These are phyloP conservation scores for Drosophila chauvacae DNA, from an alignment of 1,140 invertebrate species.

Conservation along the genomic window DNA sequence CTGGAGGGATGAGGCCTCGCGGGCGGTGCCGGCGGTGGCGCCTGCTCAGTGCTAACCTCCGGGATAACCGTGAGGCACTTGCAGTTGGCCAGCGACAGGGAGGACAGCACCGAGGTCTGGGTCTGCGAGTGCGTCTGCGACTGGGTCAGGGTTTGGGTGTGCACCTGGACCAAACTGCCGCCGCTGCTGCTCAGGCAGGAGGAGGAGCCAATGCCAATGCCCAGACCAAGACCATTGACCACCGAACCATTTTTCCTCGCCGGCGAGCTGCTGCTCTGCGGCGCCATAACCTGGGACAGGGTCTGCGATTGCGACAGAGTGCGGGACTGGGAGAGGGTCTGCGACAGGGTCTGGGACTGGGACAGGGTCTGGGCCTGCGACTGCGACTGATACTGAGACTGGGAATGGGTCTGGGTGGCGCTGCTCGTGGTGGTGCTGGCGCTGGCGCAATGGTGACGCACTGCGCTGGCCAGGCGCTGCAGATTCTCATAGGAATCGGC, in stretches of 20 bases:
- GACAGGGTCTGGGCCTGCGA: slow-evolving; percentile 2
- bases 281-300: slow-evolving; percentile 18
- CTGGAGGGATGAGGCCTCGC: slow-evolving; percentile 23
- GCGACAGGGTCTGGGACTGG: slow-evolving; percentile 15
- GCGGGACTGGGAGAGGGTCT: slow-evolving; percentile 9
- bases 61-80: slow-evolving; percentile 82
- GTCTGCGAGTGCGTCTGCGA: slow-evolving; percentile 45
- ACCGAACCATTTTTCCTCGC: slow-evolving; percentile 87
- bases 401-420: slow-evolving; percentile 48
- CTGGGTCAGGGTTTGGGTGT: slow-evolving; percentile 28
- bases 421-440: slow-evolving; percentile 53
- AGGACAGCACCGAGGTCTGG: slow-evolving; percentile 51
- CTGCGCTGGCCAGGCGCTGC: slow-evolving; percentile 75
- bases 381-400: slow-evolving; percentile 8
- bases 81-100: slow-evolving; percentile 49
- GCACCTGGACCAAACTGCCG: slow-evolving; percentile 60
- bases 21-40: neutral
- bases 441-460: slow-evolving; percentile 49
- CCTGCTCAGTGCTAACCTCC: slow-evolving; percentile 58
- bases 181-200: slow-evolving; percentile 67
- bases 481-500: slow-evolving; percentile 82
- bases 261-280: slow-evolving; percentile 85
- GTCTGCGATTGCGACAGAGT: slow-evolving; percentile 8
- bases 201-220: slow-evolving; percentile 85
- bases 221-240: slow-evolving; percentile 85